Evolutionary conservation across 2,797 vertebrate species (phyloP).

Genomic region (Halcyon badia): DNA sequence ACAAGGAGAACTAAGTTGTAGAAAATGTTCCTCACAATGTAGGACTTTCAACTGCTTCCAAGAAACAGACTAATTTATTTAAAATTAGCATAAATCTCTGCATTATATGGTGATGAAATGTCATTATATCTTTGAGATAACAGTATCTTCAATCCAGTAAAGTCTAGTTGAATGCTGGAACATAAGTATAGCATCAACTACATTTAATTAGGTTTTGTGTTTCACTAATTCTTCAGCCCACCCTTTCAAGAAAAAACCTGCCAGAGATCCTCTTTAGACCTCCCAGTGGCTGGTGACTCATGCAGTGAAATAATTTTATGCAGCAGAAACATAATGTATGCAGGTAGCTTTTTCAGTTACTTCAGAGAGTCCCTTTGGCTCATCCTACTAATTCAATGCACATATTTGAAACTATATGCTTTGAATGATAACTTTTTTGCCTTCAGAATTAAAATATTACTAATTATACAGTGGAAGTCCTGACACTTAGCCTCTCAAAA

Average conservation of each 20-base stretch:
- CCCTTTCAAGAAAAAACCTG: neutral
- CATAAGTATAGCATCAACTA: neutral
- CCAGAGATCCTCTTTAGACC: neutral
- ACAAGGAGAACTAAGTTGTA: neutral
- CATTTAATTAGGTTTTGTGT: conserved; percentile 49
- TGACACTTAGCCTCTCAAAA: conserved; percentile 1
- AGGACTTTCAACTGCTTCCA: neutral
- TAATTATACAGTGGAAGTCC: neutral
- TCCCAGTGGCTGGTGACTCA: conserved; percentile 43
- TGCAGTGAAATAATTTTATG: neutral
- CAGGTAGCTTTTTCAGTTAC: conserved; percentile 16
- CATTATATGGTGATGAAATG: neutral
- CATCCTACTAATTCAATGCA: neutral
- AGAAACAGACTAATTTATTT: neutral
- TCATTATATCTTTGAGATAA: neutral
- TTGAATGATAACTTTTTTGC: neutral
- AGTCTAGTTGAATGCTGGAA: neutral
- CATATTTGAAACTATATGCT: neutral
- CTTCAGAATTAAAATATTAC: neutral
- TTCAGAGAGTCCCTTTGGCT: neutral
- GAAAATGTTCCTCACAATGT: neutral
- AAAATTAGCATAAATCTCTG: neutral
- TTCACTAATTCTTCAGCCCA: conserved; percentile 12
- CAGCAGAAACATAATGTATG: conserved; percentile 8
- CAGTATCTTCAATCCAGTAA: neutral